Evolutionary conservation across 2,113 vertebrate species (phyloP), one percentile per base, ranked within the genome.

Genomic region (Murina feae): DNA sequence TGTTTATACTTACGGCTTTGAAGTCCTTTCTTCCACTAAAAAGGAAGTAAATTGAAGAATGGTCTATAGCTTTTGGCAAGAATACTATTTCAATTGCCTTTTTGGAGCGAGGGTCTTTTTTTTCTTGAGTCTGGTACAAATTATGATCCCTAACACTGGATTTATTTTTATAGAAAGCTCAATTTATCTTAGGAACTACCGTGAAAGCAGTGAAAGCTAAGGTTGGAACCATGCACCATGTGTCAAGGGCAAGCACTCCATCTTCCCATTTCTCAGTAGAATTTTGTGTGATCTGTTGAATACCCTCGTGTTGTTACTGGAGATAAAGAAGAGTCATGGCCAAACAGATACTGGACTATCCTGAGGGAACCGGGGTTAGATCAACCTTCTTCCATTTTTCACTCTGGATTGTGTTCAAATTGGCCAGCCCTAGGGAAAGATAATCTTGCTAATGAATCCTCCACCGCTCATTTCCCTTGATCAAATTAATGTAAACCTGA

Each of bases 151-250:
- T 55, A 93, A 94, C 23, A 63, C 74, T 92, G 35, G 35, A 63
- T 96, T 91, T 97, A 89, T 94, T 94, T 97, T 94, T 96, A 95
- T 91, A 91, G 84, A 68, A 76, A 80, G 55, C 69, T 81, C 75
- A 42, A 25, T 96, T n/a, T 94, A 68, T 96, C 71, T 84, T 87
- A 37, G 96, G 81, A 94, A 75, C 28, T 91, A 90, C 89, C 1
- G 8, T 94, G 82, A 95, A 89, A 96, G 49, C 58, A 89, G 21
- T 37, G 28, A 89, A 86, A 80, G 42, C 23, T 25, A 81, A 89
- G 30, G 74, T 55, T 89, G 86, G 69, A 53, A 75, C 53, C 37
- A 83, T 66, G 44, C 30, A 25, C 11, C 44, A 6, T 30, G 32
- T 93, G 89, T 76, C 21, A 53, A 21, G 39, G 53, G 55, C 14